These are phyloP conservation scores for Athalia cordata DNA, from an alignment of 2,888 invertebrate species.

Conservation along the genomic window DNA sequence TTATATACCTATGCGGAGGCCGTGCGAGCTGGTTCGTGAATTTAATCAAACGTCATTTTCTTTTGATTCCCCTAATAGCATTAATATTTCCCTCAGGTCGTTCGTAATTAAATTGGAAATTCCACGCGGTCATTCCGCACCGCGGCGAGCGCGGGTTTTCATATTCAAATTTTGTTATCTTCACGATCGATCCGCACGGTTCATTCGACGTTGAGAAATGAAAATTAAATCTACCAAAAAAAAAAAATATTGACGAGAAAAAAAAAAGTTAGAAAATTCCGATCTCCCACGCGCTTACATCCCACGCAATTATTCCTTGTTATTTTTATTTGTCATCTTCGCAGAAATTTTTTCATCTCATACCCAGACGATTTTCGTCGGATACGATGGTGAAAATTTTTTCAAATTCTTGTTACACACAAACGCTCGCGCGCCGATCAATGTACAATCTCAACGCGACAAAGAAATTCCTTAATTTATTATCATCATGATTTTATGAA, in stretches of 20 bases:
- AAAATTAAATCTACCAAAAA: too few relatives aligned
- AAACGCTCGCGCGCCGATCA: too few relatives aligned
- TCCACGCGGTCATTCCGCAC: slow-evolving; percentile 8
- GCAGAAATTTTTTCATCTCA: too few relatives aligned
- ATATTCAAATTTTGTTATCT: slow-evolving; percentile 31
- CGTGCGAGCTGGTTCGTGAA: not conserved
- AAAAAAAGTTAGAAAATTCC: slow-evolving; percentile 4
- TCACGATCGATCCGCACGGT: not conserved
- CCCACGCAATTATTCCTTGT: not conserved
- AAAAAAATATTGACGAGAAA: not conserved
- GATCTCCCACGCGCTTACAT: not conserved
- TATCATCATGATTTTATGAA: too few relatives aligned
- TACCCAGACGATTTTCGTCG: too few relatives aligned
- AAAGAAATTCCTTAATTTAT: too few relatives aligned
- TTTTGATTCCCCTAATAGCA: slow-evolving; percentile 23
- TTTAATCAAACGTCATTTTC: slow-evolving; percentile 17
- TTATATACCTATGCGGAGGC: not conserved
- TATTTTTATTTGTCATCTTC: not conserved
- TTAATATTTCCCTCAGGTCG: slow-evolving; percentile 17
- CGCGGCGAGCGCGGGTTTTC: not conserved
- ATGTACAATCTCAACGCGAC: too few relatives aligned
- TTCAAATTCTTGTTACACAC: too few relatives aligned
- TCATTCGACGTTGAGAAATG: not conserved
- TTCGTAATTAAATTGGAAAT: slow-evolving; percentile 20
- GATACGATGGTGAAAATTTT: too few relatives aligned